Percentiles rank a stretch among this genome's conserved stretches.
These are phyloP conservation scores for Ptilodon capucinus DNA, from an alignment of 2,888 invertebrate species.

Conservation along the genomic window DNA sequence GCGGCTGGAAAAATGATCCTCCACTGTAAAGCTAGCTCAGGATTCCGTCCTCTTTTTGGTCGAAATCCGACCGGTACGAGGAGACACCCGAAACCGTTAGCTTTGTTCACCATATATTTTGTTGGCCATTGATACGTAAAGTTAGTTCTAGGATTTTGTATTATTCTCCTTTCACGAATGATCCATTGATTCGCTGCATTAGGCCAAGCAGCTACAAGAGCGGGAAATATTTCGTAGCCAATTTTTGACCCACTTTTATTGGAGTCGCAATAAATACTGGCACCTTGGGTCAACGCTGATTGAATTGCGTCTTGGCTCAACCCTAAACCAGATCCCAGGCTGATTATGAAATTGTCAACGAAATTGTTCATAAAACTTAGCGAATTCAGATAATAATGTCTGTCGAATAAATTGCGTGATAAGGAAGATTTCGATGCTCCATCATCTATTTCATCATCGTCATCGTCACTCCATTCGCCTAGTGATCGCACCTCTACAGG, in stretches of 20 bases:
- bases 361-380: conserved; percentile 87
- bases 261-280: conserved; percentile 85
- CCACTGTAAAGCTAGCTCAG: conserved; percentile 88
- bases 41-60: conserved; percentile 83
- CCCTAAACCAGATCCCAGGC: conserved; percentile 82
- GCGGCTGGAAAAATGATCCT: conserved; percentile 89
- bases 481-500: conserved; percentile 65
- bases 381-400: conserved; percentile 84
- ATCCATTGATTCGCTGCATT: conserved; percentile 87
- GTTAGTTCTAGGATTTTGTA: conserved; percentile 81
- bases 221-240: conserved; percentile 87
- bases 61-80: conserved; percentile 87
- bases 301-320: conserved; percentile 79
- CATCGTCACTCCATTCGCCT: conserved; percentile 66
- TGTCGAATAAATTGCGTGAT: conserved; percentile 66
- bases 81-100: conserved; percentile 86
- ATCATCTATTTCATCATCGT: conserved; percentile 59
- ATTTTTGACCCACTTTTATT: conserved; percentile 64
- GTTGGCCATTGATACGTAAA: conserved; percentile 87
- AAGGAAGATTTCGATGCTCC: conserved; percentile 52
- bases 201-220: conserved; percentile 88
- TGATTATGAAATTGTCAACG: conserved; percentile 83
- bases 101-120: conserved; percentile 84
- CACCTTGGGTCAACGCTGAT: conserved; percentile 84
- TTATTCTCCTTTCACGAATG: conserved; percentile 80